These are phyloP conservation scores for Micoletzkya japonica DNA, from an alignment of 2,888 invertebrate genomes.

Conservation along the genomic window DNA sequence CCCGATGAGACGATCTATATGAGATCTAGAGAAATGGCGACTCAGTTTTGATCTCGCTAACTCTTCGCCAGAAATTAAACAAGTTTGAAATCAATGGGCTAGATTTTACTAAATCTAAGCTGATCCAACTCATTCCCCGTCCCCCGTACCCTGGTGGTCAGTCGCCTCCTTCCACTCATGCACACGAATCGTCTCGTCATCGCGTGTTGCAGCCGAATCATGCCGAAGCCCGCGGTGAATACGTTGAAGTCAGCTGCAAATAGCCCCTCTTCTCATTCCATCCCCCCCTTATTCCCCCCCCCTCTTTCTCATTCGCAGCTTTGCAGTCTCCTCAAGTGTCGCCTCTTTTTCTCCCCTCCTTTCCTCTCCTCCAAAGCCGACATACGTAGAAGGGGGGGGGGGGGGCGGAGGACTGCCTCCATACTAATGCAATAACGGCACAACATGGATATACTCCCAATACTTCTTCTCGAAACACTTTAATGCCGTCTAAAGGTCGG, in stretches of 20 bases:
- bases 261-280: neutral
- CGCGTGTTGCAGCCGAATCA: conserved; percentile 12
- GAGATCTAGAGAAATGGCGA: too few species aligned
- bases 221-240: conserved; percentile 14
- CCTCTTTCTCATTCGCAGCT: too few species aligned
- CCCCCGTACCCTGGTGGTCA: conserved; percentile 16
- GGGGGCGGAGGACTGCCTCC: neutral
- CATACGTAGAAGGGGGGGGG: too few species aligned
- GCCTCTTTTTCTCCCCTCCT: neutral
- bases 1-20: too few species aligned
- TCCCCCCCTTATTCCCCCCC: neutral
- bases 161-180: conserved; percentile 1
- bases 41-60: too few species aligned
- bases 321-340: neutral
- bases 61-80: too few species aligned
- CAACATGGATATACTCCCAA: too few species aligned
- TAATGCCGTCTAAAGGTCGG: too few species aligned
- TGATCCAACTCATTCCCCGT: too few species aligned
- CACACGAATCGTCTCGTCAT: conserved; percentile 18
- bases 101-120: too few species aligned
- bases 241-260: conserved; percentile 26
- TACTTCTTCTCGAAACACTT: too few species aligned
- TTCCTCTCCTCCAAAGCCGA: neutral
- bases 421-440: neutral
- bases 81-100: too few species aligned